A percentile compares a stretch with the other conserved stretches of the same genome.
These are phyloP conservation scores for Brachionus rubens DNA, from an alignment of 1,140 invertebrate species.

Conservation along the genomic window DNA sequence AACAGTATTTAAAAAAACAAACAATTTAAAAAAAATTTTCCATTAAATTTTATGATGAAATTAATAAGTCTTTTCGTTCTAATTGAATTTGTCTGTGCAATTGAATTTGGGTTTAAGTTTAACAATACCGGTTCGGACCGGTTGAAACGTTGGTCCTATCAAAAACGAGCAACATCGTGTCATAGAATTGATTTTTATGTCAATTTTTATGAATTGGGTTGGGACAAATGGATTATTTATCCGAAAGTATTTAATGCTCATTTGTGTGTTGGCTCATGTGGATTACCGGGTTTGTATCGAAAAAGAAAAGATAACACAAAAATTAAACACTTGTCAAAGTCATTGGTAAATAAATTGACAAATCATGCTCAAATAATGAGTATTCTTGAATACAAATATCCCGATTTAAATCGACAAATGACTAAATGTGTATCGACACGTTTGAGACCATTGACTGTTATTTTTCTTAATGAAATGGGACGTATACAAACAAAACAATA, in stretches of 20 bases:
- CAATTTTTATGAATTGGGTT: constrained; percentile 41
- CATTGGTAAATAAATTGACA: neutral
- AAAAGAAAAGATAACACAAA: neutral
- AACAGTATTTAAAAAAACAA: no score
- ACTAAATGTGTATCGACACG: constrained; percentile 41
- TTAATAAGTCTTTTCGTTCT: no score
- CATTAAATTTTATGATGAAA: no score
- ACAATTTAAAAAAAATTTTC: no score
- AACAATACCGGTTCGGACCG: no score
- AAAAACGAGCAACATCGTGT: neutral
- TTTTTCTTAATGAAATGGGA: constrained; percentile 22
- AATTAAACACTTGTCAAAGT: neutral
- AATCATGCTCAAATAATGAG: constrained; percentile 47
- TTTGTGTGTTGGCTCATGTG: constrained; percentile 9
- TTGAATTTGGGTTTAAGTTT: no score
- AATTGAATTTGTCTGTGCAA: no score
- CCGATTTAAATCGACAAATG: constrained; percentile 32
- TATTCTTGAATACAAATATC: constrained; percentile 35
- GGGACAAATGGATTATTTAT: constrained; percentile 46
- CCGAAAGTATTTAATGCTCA: constrained; percentile 45
- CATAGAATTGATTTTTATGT: constrained; percentile 30
- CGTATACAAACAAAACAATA: constrained; percentile 40
- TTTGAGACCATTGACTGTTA: constrained; percentile 35
- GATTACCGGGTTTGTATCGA: neutral
- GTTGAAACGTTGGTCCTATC: neutral